phyloP scores from a whole-genome alignment of 2,797 vertebrate species.

The Etheostoma perlongum region DNA sequence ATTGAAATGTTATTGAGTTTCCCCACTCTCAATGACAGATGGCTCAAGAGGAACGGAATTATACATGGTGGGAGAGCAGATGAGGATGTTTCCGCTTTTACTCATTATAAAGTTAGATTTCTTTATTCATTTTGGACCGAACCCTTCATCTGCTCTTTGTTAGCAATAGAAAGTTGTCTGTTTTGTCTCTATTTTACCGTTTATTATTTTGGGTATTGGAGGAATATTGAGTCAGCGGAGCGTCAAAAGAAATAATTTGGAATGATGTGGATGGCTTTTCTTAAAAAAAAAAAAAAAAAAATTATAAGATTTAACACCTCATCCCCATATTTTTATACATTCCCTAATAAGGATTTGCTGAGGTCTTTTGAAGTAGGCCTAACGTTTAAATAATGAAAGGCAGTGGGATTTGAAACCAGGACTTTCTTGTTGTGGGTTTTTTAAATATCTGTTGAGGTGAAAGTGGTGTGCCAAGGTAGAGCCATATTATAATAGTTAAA shows the following conservation, averaged over 20 bases:
- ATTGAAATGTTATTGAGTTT: background rate
- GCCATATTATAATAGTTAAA: background rate
- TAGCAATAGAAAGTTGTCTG: too few species aligned
- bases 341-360: background rate
- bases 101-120: too few species aligned
- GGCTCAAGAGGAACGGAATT: too few species aligned
- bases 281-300: too few species aligned
- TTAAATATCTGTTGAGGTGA: background rate
- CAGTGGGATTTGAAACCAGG: background rate
- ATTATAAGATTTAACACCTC: background rate
- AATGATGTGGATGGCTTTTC: background rate
- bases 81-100: too few species aligned
- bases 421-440: background rate
- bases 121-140: too few species aligned
- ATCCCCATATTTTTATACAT: background rate
- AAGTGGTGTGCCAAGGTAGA: background rate
- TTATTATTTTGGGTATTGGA: background rate
- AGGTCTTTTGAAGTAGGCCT: background rate
- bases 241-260: background rate
- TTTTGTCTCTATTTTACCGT: background rate
- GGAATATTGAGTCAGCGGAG: background rate
- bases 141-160: too few species aligned
- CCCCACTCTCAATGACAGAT: too few species aligned
- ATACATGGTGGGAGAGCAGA: too few species aligned
- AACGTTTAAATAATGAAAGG: background rate